Evolutionary conservation across 2,113 vertebrate species (phyloP).

Genomic region (Siniperca chuatsi): DNA sequence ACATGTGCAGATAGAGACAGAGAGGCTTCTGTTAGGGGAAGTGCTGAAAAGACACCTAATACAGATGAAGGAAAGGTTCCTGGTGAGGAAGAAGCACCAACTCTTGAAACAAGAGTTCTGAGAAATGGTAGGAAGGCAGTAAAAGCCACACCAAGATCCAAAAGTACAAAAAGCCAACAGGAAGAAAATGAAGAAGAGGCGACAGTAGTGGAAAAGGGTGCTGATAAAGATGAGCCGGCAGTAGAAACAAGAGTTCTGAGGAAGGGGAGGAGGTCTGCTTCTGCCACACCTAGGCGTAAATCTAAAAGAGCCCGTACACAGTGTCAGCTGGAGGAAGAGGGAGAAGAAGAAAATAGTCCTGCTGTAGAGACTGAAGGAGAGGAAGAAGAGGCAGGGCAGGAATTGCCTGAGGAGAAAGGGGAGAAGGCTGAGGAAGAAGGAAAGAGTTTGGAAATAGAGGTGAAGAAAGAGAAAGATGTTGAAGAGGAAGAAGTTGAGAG

Average conservation of each 20-base stretch:
- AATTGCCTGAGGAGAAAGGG: not conserved
- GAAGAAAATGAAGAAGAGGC: not conserved
- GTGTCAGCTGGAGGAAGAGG: constrained; percentile 11
- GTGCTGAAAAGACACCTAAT: not conserved
- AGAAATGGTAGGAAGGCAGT: constrained; percentile 25
- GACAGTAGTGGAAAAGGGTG: not conserved
- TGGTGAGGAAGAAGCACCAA: constrained; percentile 5
- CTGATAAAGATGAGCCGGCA: not conserved
- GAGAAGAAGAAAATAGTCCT: not conserved
- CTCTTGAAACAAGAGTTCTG: constrained; percentile 14
- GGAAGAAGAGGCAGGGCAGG: constrained; percentile 15
- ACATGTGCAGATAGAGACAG: not conserved
- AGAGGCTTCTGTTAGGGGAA: not conserved
- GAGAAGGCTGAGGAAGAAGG: not conserved
- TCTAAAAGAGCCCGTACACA: constrained; percentile 43
- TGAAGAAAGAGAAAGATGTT: not conserved
- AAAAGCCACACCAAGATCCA: constrained; percentile 1
- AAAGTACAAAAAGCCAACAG: constrained; percentile 18
- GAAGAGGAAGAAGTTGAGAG: not conserved
- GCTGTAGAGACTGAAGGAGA: not conserved
- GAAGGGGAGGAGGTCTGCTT: constrained; percentile 33
- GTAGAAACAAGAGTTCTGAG: constrained; percentile 40
- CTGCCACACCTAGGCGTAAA: constrained; percentile 2
- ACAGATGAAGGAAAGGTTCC: not conserved
- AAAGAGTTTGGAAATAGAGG: not conserved